Percentiles rank a stretch among this genome's conserved stretches.
Evolutionary conservation across 2,113 vertebrate genomes (phyloP).

Genomic region (Syrmaticus mikado): DNA sequence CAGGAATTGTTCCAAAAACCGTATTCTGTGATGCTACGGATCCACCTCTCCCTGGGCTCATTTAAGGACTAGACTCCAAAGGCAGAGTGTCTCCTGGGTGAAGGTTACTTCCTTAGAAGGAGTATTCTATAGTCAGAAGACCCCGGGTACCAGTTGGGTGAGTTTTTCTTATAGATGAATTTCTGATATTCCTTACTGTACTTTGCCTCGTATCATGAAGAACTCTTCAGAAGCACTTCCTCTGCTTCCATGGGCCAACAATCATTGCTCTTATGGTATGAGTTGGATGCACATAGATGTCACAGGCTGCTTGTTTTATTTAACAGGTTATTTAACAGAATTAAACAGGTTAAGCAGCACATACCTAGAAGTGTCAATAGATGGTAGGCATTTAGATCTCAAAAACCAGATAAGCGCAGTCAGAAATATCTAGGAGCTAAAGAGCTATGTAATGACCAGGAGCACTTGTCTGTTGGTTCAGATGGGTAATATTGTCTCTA

Average conservation of each 20-base stretch:
- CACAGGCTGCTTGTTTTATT: no score
- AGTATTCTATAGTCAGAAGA: no score
- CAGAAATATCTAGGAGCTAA: neutral
- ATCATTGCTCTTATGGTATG: accelerated
- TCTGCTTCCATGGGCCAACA: neutral
- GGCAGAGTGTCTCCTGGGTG: no score
- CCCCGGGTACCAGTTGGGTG: no score
- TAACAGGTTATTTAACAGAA: no score
- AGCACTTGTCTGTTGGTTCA: neutral
- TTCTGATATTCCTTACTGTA: no score
- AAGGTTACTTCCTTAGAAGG: no score
- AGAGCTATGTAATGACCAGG: neutral
- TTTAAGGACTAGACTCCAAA: no score
- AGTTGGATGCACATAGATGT: neutral
- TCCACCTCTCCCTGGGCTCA: no score
- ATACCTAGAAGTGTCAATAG: neutral
- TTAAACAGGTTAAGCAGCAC: neutral
- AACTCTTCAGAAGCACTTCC: no score
- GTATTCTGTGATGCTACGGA: neutral
- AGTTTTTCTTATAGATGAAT: no score
- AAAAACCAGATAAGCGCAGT: neutral
- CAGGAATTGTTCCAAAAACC: neutral
- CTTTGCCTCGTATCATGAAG: no score
- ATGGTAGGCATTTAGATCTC: neutral
- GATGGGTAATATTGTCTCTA: neutral